Base-by-base conservation (phyloP, 2,797 vertebrate species). In the Spheniscus humboldti region DNA sequence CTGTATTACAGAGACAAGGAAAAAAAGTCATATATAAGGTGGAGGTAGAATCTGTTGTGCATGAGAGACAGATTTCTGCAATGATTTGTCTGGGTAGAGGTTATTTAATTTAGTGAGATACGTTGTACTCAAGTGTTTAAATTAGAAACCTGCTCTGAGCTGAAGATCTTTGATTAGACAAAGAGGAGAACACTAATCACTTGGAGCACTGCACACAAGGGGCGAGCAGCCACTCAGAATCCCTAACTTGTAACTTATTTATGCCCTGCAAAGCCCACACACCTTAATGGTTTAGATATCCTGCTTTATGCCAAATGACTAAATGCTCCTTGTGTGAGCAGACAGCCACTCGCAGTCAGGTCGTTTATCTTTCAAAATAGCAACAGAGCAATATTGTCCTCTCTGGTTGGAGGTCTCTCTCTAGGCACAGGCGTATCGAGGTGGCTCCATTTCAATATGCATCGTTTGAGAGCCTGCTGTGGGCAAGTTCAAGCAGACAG, bases 31-130 rank as follows among this genome's bases (percentile, higher is more conserved):
- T 41, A 8, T 57, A n/a, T 41, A 62, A 60, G 25, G 55, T 22
- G 11, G 11, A 18, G 25, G 18, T 41, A 74, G 60, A 92, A 89
- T 53, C 41, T 39, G n/a, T 45, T 63, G 56, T 22, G 37, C 48
- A 22, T 71, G 64, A 92, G 55, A 63, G 15, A 72, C 25, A 50
- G 55, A 92, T 75, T 81, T 83, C 78, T 77, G 53, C 64, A 48
- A 25, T 72, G 31, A 95, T 96, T 95, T 94, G 74, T 59, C 94
- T 95, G 66, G 35, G 78, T 95, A 87, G 90, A 76, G 87, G 59
- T 71, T 86, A 92, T 91, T 95, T 93, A 93, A 97, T 96, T 96
- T 91, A 94, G 78, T 7, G 18, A 94, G 87, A 56, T 90, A 82
- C 50, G 78, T 96, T 84, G 17, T 33, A 73, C 55, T 91, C 37